These are phyloP conservation scores for Lypha dubia DNA, from an alignment of 2,888 invertebrate species.

Conservation along the genomic window DNA sequence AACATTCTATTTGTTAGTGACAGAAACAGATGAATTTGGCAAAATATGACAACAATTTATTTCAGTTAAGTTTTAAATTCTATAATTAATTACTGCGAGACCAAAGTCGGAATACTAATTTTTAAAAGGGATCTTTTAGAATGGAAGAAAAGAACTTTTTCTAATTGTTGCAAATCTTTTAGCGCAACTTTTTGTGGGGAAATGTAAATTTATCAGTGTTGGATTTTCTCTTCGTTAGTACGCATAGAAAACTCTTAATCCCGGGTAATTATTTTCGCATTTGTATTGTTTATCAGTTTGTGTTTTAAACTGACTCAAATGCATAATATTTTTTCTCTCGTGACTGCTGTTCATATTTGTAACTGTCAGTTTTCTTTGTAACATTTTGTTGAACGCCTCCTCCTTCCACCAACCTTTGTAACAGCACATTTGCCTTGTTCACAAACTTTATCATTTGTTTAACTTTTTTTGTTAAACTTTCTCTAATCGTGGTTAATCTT, in stretches of 20 bases:
- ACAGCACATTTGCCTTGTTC: conserved; percentile 41
- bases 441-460: conserved; percentile 67
- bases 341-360: conserved; percentile 67
- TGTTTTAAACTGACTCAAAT: conserved; percentile 39
- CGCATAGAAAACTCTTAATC: conserved; percentile 80
- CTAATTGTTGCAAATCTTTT: conserved; percentile 43
- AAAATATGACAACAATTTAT: conserved; percentile 67
- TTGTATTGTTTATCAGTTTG: conserved; percentile 79
- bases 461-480: conserved; percentile 71
- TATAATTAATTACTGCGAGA: conserved; percentile 59
- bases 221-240: too few species aligned
- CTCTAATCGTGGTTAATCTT: conserved; percentile 83
- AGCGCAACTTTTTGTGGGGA: conserved; percentile 7
- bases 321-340: conserved; percentile 30
- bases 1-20: conserved; percentile 27
- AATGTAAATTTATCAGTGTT: neutral
- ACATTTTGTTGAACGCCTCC: conserved; percentile 58
- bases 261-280: conserved; percentile 82
- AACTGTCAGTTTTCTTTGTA: conserved; percentile 67
- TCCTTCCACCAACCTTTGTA: neutral
- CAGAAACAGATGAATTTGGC: conserved; percentile 54
- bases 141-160: conserved; percentile 15
- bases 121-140: neutral
- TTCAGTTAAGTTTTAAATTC: conserved; percentile 66
- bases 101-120: conserved; percentile 62